Conservation (phyloP, 92 coral and sea anemone genomes). For the Paramuricea clavata region DNA sequence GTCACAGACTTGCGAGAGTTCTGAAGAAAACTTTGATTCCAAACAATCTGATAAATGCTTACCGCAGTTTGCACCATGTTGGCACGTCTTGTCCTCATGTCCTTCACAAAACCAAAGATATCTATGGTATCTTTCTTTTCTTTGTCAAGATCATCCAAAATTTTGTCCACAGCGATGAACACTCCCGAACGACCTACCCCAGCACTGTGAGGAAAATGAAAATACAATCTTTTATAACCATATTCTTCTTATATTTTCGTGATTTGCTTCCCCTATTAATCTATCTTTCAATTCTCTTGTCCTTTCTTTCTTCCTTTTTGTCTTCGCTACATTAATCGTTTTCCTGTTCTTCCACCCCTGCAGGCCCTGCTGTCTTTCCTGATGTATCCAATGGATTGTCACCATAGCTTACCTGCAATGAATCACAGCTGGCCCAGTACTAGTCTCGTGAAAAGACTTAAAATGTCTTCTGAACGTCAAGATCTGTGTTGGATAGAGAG, state of each 20-base stretch:
- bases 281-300: background rate
- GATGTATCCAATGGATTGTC: too few relatives aligned
- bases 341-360: background rate
- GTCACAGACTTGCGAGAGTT: too few relatives aligned
- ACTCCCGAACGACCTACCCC: conserved; percentile 27
- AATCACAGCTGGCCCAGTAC: background rate
- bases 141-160: conserved; percentile 17
- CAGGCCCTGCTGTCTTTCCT: background rate
- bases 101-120: conserved; percentile 9
- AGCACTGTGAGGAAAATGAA: background rate
- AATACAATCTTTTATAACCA: background rate
- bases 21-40: background rate
- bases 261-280: too few relatives aligned
- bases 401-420: background rate
- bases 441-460: conserved; percentile 5
- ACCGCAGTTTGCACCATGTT: conserved; percentile 16
- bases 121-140: background rate
- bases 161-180: conserved; percentile 20
- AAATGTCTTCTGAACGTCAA: conserved; percentile 15
- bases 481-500: conserved; percentile 7
- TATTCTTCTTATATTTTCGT: background rate
- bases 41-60: background rate
- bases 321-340: background rate
- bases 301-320: background rate
- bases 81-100: background rate